Evolutionary conservation across 53 echinoderm and acorn worm genomes (phyloP), one percentile per base, ranked within the genome.

Genomic region (Henricia sp.): DNA sequence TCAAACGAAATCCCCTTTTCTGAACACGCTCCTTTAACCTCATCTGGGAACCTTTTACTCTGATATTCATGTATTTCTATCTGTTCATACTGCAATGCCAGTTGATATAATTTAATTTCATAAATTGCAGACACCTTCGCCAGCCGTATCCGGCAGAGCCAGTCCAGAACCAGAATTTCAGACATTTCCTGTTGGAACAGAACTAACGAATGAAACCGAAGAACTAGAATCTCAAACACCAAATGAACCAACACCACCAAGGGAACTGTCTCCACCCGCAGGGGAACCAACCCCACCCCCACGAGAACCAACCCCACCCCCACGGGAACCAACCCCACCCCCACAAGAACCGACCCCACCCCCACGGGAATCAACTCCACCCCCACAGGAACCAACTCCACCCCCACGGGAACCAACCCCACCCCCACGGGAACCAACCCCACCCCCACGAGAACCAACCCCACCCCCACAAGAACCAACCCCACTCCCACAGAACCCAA

Each of bases 41-140:
- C n/a, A n/a, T n/a, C n/a, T n/a, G n/a, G n/a, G n/a, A n/a, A n/a
- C n/a, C n/a, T n/a, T n/a, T n/a, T n/a, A n/a, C n/a, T n/a, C n/a
- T n/a, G n/a, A n/a, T n/a, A n/a, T n/a, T n/a, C n/a, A n/a, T n/a
- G n/a, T n/a, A n/a, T n/a, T n/a, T n/a, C n/a, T n/a, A n/a, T n/a
- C n/a, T n/a, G n/a, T n/a, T n/a, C n/a, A n/a, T n/a, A n/a, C n/a
- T n/a, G n/a, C n/a, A n/a, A n/a, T n/a, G n/a, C n/a, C n/a, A n/a
- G n/a, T n/a, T n/a, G n/a, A n/a, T n/a, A n/a, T n/a, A n/a, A n/a
- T n/a, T n/a, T n/a, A n/a, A n/a, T n/a, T n/a, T n/a, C n/a, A n/a
- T n/a, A n/a, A n/a, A 19, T 30, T 46, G 24, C 82, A 90, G 93
- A 93, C 93, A 51, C 93, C 93, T 41, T 88, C 90, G 46, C 90